These are phyloP conservation scores for Morpho achilles DNA, from an alignment of 2,888 invertebrate genomes.

Conservation along the genomic window DNA sequence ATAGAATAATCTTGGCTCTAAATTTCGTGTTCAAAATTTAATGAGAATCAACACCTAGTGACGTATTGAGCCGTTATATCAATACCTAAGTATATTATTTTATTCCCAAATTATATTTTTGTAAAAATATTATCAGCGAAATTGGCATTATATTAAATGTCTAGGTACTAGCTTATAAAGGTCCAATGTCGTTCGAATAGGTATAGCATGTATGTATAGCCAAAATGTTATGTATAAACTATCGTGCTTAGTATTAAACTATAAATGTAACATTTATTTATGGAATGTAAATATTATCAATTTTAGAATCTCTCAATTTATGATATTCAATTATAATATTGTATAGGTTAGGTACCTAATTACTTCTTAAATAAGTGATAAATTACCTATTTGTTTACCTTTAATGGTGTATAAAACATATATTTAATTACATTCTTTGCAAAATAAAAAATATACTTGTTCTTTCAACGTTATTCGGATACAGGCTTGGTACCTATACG, in stretches of 20 bases:
- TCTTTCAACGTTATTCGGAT: slow-evolving; percentile 14
- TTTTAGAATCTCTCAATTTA: slow-evolving; percentile 26
- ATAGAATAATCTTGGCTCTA: slow-evolving; percentile 38
- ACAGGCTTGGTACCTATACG: slow-evolving; percentile 18
- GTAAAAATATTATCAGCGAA: slow-evolving; percentile 66
- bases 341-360: slow-evolving; percentile 2
- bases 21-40: slow-evolving; percentile 57
- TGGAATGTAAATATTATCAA: slow-evolving; percentile 25
- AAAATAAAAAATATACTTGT: slow-evolving; percentile 4
- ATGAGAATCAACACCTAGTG: slow-evolving; percentile 30
- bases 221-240: slow-evolving; percentile 25
- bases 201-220: slow-evolving; percentile 26
- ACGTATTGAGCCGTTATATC: slow-evolving; percentile 39
- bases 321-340: slow-evolving; percentile 15
- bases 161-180: slow-evolving; percentile 43
- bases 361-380: not conserved
- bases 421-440: too few species aligned
- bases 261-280: slow-evolving; percentile 16
- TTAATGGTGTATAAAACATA: too few species aligned
- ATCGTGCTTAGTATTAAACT: slow-evolving; percentile 24
- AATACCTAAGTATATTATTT: slow-evolving; percentile 36
- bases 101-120: slow-evolving; percentile 69
- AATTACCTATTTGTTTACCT: too few species aligned
- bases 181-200: slow-evolving; percentile 37
- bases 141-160: slow-evolving; percentile 50